Evolutionary conservation across 2,888 invertebrate species (phyloP).

Genomic region (Pseudoips prasinana): DNA sequence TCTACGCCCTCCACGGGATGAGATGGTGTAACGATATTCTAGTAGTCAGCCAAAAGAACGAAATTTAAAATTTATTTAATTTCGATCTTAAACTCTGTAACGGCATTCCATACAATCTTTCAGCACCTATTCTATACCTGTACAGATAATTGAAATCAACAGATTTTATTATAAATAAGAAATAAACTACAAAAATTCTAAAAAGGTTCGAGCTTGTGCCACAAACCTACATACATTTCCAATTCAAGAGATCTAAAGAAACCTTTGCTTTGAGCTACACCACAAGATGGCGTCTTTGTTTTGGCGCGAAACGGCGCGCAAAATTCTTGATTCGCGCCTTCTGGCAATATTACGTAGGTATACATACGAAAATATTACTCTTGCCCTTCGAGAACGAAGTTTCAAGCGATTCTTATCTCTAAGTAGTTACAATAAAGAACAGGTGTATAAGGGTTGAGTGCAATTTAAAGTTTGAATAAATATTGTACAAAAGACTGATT

Average conservation of each 20-base stretch:
- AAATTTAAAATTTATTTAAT: too few relatives aligned
- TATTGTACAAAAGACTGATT: slow-evolving; percentile 50
- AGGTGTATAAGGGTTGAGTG: neutral
- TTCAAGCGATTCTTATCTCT: slow-evolving; percentile 9
- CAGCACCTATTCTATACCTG: too few relatives aligned
- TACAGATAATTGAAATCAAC: too few relatives aligned
- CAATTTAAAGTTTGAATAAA: neutral
- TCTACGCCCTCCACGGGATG: too few relatives aligned
- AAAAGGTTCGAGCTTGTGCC: neutral
- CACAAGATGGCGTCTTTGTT: slow-evolving; percentile 45
- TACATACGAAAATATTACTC: slow-evolving; percentile 11
- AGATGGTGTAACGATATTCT: too few relatives aligned
- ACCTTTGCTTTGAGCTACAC: slow-evolving; percentile 26
- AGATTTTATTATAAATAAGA: neutral
- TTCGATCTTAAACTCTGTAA: too few relatives aligned
- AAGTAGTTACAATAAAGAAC: too few relatives aligned
- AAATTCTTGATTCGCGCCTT: slow-evolving; percentile 54
- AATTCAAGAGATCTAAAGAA: slow-evolving; percentile 23
- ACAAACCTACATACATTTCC: slow-evolving; percentile 5
- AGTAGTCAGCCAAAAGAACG: too few relatives aligned
- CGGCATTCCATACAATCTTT: too few relatives aligned
- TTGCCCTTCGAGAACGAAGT: neutral
- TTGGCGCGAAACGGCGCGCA: slow-evolving; percentile 46
- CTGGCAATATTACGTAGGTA: slow-evolving; percentile 42
- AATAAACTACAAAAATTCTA: neutral